Conservation (phyloP, 2,113 vertebrate species). For the Apaloderma vittatum region DNA sequence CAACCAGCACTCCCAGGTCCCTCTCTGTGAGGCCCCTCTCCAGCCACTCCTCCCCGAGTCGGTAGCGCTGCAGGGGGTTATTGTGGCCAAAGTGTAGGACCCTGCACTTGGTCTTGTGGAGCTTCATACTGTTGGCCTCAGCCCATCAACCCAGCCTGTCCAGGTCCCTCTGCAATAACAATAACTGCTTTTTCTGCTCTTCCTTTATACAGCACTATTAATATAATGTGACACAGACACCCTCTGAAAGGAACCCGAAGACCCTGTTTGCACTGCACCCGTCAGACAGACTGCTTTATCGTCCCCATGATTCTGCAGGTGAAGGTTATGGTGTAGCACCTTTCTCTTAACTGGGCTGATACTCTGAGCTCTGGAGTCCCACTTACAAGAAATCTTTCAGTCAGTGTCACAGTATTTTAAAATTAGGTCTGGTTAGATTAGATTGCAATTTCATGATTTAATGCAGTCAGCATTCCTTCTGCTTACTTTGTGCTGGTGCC, state of each 20-base stretch:
- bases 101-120: no score
- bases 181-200: background rate
- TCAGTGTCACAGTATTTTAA: background rate
- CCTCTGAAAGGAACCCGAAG: background rate
- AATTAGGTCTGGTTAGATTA: background rate
- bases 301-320: background rate
- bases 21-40: no score
- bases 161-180: background rate
- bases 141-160: no score
- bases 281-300: background rate
- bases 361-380: background rate
- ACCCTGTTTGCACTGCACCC: background rate
- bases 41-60: no score
- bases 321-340: no score
- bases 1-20: no score
- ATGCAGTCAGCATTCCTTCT: background rate
- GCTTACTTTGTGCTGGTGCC: accelerated
- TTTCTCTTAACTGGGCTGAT: background rate
- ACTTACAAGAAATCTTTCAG: background rate
- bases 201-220: background rate
- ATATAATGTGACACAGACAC: background rate
- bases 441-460: background rate
- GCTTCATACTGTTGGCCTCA: no score
- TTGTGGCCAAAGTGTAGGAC: no score
- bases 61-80: no score